These are phyloP conservation scores for Eumerus sabulonum DNA, from an alignment of 2,888 invertebrate species.

Conservation along the genomic window DNA sequence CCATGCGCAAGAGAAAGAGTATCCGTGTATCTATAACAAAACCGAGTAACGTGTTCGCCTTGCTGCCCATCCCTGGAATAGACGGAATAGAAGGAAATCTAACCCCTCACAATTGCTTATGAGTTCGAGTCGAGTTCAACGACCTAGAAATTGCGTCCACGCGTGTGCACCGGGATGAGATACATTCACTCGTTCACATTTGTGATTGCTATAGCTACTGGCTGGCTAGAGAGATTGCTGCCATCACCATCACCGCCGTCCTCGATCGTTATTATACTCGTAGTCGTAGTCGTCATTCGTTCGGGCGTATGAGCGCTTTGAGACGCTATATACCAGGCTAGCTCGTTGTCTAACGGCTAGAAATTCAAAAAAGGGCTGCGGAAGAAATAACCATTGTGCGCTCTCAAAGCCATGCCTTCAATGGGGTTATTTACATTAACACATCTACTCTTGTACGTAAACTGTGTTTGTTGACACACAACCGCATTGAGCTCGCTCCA, in stretches of 20 bases:
- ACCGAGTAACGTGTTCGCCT: conserved; percentile 10
- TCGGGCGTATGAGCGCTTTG: too few relatives aligned
- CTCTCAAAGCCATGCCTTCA: conserved; percentile 48
- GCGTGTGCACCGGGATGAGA: conserved; percentile 63
- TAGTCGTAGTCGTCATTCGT: too few relatives aligned
- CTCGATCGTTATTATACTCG: too few relatives aligned
- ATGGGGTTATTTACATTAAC: conserved; percentile 63
- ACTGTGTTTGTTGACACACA: conserved; percentile 42
- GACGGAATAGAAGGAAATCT: conserved; percentile 38
- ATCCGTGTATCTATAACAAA: conserved; percentile 12
- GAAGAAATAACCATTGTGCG: conserved; percentile 46
- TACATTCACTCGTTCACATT: conserved; percentile 23
- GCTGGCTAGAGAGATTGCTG: conserved; percentile 25
- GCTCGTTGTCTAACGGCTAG: conserved; percentile 14
- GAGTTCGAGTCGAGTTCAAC: conserved; percentile 58
- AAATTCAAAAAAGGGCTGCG: conserved; percentile 62
- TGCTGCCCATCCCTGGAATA: conserved; percentile 20
- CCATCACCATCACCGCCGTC: too few relatives aligned
- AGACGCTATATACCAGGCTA: not conserved
- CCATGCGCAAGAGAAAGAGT: conserved; percentile 8
- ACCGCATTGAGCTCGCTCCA: conserved; percentile 41
- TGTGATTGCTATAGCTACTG: conserved; percentile 13
- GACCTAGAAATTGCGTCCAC: conserved; percentile 67
- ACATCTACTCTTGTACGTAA: conserved; percentile 35
- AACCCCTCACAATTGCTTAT: conserved; percentile 57